Percentiles rank a stretch among this genome's conserved stretches.
phyloP scores from a whole-genome alignment of 1,140 invertebrate genomes.

The Conus betulinus region DNA sequence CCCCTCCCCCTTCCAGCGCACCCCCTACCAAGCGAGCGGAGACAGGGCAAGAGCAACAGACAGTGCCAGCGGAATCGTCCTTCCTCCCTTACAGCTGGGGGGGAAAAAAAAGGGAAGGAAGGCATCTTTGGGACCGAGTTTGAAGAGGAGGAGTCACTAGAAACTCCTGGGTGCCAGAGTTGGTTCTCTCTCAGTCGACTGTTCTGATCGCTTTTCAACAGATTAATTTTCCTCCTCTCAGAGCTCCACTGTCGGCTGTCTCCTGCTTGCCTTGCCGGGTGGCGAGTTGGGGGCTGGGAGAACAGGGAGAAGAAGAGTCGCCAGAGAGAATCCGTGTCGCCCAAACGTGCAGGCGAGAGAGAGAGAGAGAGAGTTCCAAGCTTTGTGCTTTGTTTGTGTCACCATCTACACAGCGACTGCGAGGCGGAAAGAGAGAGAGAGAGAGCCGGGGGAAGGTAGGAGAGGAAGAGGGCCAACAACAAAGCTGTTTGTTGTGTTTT shows the following conservation, averaged over 20 bases:
- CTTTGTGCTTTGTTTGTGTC: no score
- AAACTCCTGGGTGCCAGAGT: background rate
- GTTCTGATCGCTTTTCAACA: constrained; percentile 29
- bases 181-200: background rate
- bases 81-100: background rate
- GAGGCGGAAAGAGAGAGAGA: no score
- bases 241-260: background rate
- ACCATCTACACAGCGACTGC: no score
- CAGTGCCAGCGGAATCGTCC: background rate
- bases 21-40: background rate
- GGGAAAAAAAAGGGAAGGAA: background rate
- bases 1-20: no score
- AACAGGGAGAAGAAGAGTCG: background rate
- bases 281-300: background rate
- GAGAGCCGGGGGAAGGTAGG: no score
- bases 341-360: no score
- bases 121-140: background rate
- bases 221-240: constrained; percentile 23
- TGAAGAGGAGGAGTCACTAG: background rate
- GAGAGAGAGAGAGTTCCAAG: no score
- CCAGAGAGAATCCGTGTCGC: no score
- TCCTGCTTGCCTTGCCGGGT: background rate
- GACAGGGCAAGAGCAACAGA: background rate
- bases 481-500: no score
- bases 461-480: no score